A percentile compares a stretch with the other conserved stretches of the same genome.
Evolutionary conservation across 2,888 invertebrate genomes (phyloP).

Genomic region (Ophion obscuratus): DNA sequence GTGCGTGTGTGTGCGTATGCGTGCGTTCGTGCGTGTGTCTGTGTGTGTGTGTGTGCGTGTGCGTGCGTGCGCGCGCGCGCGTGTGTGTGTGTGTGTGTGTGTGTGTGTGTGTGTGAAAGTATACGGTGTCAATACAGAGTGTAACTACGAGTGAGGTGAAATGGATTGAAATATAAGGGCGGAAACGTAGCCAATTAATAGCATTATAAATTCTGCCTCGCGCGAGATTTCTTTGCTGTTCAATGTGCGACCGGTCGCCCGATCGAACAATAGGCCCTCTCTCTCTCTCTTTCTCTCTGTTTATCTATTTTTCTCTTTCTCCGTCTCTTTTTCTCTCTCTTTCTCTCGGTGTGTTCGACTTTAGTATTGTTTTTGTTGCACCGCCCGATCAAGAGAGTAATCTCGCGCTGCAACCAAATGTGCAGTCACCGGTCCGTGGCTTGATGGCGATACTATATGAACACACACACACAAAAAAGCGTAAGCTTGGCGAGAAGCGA

Average conservation of each 20-base stretch:
- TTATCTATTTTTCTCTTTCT: background rate
- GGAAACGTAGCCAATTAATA: conserved; percentile 80
- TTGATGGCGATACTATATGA: conserved; percentile 13
- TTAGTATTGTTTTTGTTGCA: conserved; percentile 46
- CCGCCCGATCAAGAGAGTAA: conserved; percentile 48
- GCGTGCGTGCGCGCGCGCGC: no score
- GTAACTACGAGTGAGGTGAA: conserved; percentile 56
- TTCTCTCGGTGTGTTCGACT: background rate
- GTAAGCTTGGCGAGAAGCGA: conserved; percentile 42
- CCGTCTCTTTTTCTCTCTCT: background rate
- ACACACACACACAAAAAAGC: conserved; percentile 1
- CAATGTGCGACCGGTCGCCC: conserved; percentile 70
- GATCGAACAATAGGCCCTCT: conserved; percentile 74
- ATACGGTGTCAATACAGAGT: conserved; percentile 47
- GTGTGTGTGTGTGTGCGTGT: no score
- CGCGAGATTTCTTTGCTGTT: conserved; percentile 40
- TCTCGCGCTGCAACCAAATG: conserved; percentile 39
- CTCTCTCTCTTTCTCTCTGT: conserved; percentile 27
- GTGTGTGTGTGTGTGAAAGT: background rate
- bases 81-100: background rate
- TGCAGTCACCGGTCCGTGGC: conserved; percentile 51
- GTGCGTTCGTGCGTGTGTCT: no score
- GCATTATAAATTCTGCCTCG: conserved; percentile 77
- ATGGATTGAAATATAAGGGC: conserved; percentile 79
- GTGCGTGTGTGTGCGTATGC: no score